Evolutionary conservation across 2,113 vertebrate genomes (phyloP), one percentile per base, ranked within the genome.

Genomic region (Leucopsar rothschildi): DNA sequence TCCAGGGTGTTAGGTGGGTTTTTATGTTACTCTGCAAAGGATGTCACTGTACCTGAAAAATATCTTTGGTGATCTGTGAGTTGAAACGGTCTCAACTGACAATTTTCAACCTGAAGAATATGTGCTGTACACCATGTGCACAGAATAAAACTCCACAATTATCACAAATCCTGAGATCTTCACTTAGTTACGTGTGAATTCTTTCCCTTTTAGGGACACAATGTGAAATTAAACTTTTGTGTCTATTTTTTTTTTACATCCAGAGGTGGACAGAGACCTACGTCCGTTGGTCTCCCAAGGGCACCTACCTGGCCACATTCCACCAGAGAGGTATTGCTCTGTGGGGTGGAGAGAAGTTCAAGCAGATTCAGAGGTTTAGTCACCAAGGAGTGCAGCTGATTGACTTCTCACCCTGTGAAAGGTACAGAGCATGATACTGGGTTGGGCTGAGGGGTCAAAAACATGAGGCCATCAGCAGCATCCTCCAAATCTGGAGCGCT

Each of bases 301-400:
- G 99, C 20, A 99, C 99, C 52, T 99, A 99, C 97, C 92, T 99
- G 95, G 99, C 99, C 17, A 99, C 99, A 0, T 99, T 99, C 90
- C 99, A 99, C 82, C 99, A 99, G 91, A 98, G 99, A 55, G 99
- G 99, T 92, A 99, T 99, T 3, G 99, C 99, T 0, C 96, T 99
- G 52, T 99, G 99, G 99, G 99, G 99, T 11, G 99, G 99, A n/a
- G 99, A 99, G 97, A 99, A 99, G 64, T 99, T 99, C 98, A 99
- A 99, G 72, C 99, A 99, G 97, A 99, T 99, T 53, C 99, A 99
- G 96, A 98, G 99, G 77, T 99, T 99, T 95, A 99, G 99, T 92
- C 99, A 99, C 93, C 98, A 98, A 78, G 99, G 99, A 9, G 99
- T 99, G 37, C 99, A 99, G 82, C 99, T 99, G 16, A 99, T 99